A percentile compares a stretch with the other conserved stretches of the same genome.
phyloP scores from a whole-genome alignment of 2,888 invertebrate genomes.

The Pyrgus malvae region DNA sequence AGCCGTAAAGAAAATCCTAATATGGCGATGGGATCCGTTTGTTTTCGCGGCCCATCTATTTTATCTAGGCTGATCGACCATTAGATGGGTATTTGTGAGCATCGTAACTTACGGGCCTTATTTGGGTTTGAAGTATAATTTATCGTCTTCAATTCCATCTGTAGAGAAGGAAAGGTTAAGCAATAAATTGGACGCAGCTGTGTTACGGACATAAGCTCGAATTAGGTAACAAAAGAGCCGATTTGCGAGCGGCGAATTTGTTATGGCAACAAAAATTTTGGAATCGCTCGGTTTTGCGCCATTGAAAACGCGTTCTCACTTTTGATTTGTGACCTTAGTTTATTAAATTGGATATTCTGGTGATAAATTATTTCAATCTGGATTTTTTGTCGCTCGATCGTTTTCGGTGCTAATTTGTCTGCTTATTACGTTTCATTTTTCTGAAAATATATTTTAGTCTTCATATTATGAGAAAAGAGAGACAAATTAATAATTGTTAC shows the following conservation, averaged over 20 bases:
- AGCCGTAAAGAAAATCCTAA: neutral
- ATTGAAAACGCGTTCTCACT: conserved; percentile 10
- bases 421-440: too few species aligned
- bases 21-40: conserved; percentile 14
- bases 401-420: too few species aligned
- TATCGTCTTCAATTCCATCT: conserved; percentile 79
- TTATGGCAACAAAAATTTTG: conserved; percentile 40
- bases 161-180: conserved; percentile 74
- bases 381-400: neutral
- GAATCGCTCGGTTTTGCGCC: conserved; percentile 16
- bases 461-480: too few species aligned
- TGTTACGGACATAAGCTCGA: conserved; percentile 70
- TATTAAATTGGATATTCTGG: conserved; percentile 18
- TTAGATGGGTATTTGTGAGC: conserved; percentile 62
- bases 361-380: conserved; percentile 7
- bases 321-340: conserved; percentile 24
- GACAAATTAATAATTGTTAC: too few species aligned
- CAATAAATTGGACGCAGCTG: conserved; percentile 72
- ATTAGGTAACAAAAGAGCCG: conserved; percentile 73
- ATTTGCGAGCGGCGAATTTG: conserved; percentile 59
- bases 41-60: conserved; percentile 51
- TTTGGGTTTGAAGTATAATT: conserved; percentile 80
- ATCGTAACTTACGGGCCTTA: conserved; percentile 74
- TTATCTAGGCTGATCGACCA: conserved; percentile 67
- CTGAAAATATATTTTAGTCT: too few species aligned